Conservation (phyloP, 2,797 vertebrate species). For the Melanotaenia parkinsoni region DNA sequence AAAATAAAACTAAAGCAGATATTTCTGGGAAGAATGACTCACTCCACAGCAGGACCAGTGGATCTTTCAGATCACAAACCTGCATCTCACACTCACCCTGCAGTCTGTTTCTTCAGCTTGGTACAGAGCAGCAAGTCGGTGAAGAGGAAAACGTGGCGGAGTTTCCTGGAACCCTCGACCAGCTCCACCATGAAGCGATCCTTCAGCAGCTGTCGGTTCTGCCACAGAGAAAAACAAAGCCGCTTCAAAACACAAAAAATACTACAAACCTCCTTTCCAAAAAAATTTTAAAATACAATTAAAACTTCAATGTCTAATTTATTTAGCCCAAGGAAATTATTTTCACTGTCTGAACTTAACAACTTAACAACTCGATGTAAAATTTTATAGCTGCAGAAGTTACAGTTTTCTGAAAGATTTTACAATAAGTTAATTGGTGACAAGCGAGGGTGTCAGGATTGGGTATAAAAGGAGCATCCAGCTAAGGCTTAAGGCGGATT, state of each 20-base stretch:
- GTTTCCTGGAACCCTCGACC: constrained; percentile 93
- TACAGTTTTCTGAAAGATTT: background rate
- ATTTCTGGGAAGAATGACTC: constrained; percentile 11
- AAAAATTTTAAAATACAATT: background rate
- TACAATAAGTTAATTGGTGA: background rate
- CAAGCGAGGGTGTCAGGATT: background rate
- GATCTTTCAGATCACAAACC: constrained; percentile 16
- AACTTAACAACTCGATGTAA: background rate
- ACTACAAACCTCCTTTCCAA: background rate
- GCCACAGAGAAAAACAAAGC: constrained; percentile 18
- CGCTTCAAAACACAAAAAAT: background rate
- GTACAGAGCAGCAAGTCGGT: constrained; percentile 93
- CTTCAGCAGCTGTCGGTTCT: constrained; percentile 94
- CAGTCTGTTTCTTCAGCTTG: constrained; percentile 95
- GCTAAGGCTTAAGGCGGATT: background rate
- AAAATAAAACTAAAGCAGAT: constrained; percentile 1
- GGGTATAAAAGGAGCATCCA: background rate
- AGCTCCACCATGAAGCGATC: constrained; percentile 98
- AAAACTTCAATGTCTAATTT: background rate
- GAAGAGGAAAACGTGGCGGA: constrained; percentile 95
- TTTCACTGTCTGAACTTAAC: background rate
- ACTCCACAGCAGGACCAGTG: background rate
- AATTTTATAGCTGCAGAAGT: too few relatives aligned
- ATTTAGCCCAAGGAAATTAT: background rate
- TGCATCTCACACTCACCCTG: constrained; percentile 85